Evolutionary conservation across 1,140 invertebrate genomes (phyloP).

Genomic region (Papilio aristodemus): DNA sequence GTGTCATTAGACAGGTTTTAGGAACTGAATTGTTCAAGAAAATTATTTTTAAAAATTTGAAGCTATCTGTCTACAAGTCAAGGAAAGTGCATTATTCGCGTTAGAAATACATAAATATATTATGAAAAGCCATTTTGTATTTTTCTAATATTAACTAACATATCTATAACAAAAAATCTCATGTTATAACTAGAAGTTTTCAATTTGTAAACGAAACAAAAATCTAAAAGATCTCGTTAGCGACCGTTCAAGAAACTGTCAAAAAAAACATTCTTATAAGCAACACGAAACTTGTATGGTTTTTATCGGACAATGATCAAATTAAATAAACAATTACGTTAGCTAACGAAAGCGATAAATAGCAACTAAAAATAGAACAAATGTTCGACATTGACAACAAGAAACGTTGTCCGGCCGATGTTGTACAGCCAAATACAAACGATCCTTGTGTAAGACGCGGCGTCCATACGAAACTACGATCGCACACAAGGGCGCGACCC

Average conservation of each 20-base stretch:
- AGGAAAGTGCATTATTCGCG: too few relatives aligned
- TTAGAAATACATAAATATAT: too few relatives aligned
- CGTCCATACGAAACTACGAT: conserved; percentile 1
- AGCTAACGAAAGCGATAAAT: conserved; percentile 6
- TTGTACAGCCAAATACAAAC: not conserved
- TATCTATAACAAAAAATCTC: too few relatives aligned
- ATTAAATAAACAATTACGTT: not conserved
- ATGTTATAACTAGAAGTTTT: too few relatives aligned
- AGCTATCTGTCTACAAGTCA: too few relatives aligned
- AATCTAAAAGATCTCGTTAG: too few relatives aligned
- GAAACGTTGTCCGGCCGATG: conserved; percentile 2
- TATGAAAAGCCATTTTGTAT: too few relatives aligned
- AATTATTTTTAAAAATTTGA: too few relatives aligned
- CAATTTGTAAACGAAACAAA: too few relatives aligned
- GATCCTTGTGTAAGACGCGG: conserved; percentile 14
- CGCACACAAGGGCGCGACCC: conserved; percentile 15
- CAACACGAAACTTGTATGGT: not conserved
- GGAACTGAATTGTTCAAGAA: too few relatives aligned
- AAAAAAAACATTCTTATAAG: not conserved
- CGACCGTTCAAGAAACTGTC: not conserved
- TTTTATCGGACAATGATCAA: not conserved
- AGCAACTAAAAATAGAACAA: conserved; percentile 7
- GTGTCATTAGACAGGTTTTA: too few relatives aligned
- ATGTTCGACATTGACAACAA: conserved; percentile 17
- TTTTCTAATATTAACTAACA: too few relatives aligned